Percentiles rank a stretch among this genome's conserved stretches.
These are phyloP conservation scores for Scolanthus callimorphus DNA, from an alignment of 92 coral and sea anemone genomes.

Conservation along the genomic window DNA sequence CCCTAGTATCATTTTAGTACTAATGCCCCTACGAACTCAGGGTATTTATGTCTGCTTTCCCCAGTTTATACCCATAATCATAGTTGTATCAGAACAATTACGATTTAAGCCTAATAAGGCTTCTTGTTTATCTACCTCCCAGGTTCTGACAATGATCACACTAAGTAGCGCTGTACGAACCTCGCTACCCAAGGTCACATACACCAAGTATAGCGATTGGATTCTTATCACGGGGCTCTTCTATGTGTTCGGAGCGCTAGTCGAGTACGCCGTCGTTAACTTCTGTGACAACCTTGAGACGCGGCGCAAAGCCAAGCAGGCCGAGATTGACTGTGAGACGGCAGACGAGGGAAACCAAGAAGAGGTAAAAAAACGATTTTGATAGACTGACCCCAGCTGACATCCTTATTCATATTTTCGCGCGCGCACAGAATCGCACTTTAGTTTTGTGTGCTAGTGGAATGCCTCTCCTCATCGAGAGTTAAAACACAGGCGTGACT, in stretches of 20 bases:
- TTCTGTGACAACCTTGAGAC: slow-evolving; percentile 48
- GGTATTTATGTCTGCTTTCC: no score
- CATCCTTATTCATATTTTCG: no score
- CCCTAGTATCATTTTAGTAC: no score
- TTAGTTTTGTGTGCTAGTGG: no score
- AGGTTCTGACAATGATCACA: slow-evolving; percentile 89
- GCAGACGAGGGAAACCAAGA: slow-evolving; percentile 2
- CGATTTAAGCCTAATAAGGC: no score
- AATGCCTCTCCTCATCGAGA: no score
- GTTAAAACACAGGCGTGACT: no score
- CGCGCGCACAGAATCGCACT: no score
- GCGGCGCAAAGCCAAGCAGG: slow-evolving; percentile 13
- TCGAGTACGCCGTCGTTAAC: slow-evolving; percentile 79
- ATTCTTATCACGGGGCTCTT: slow-evolving; percentile 67
- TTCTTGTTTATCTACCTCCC: no score
- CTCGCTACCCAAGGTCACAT: slow-evolving; percentile 81
- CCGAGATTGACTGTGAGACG: slow-evolving; percentile 24
- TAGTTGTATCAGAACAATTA: no score
- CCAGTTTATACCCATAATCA: no score
- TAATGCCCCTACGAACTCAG: no score
- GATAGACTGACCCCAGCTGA: neutral
- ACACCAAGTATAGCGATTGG: slow-evolving; percentile 85
- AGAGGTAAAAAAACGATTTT: slow-evolving; percentile 5
- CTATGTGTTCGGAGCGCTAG: slow-evolving; percentile 87
- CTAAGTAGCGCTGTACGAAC: slow-evolving; percentile 72